Base-by-base conservation (phyloP, 2,113 vertebrate genomes). In the Xenus cinereus region DNA sequence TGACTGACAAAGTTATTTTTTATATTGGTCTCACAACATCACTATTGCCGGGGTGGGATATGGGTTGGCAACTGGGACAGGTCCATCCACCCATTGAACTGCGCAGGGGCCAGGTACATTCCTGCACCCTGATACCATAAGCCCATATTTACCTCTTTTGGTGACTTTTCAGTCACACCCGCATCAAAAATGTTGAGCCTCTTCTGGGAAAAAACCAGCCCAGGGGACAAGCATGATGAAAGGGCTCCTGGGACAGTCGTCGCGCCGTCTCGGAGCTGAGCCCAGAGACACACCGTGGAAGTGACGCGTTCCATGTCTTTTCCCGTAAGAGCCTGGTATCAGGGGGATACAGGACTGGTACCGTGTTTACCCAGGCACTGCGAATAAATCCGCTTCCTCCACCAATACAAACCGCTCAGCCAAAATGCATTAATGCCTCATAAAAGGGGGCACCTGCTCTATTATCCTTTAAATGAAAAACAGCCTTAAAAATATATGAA, bases 341-440 rank as follows among this genome's bases (percentile, higher is more conserved):
- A 87, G 73, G 37, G 66, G 66, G 23, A 75, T 66, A 46, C 89
- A 93, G 85, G n/a, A 20, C 80, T 62, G 53, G 62, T 17, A 13
- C 90, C n/a, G 1, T 92, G 94, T 92, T 96, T 92, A 89, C 71
- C 62, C 89, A 91, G 69, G 48, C 81, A 50, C 77, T 75, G 45
- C 18, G 68, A 64, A 62, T 80, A 75, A 93, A 80, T 59, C 73
- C 0, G 4, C 73, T 92, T 94, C 83, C 66, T 80, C 60, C 79
- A 59, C n/a, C 73, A 19, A 18, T 64, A n/a, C 22, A 82, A 87
- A 57, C 43, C 0, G 0, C 53, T 68, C 53, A n/a, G 77, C 83
- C 15, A 59, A 67, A 85, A 39, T 8, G 53, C 37, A 79, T 85
- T 76, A 30, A 14, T 66, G 41, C n/a, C 84, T 89, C 66, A 37